Evolutionary conservation across 2,888 invertebrate species (phyloP).

Genomic region (Acanthosoma haemorrhoidale): DNA sequence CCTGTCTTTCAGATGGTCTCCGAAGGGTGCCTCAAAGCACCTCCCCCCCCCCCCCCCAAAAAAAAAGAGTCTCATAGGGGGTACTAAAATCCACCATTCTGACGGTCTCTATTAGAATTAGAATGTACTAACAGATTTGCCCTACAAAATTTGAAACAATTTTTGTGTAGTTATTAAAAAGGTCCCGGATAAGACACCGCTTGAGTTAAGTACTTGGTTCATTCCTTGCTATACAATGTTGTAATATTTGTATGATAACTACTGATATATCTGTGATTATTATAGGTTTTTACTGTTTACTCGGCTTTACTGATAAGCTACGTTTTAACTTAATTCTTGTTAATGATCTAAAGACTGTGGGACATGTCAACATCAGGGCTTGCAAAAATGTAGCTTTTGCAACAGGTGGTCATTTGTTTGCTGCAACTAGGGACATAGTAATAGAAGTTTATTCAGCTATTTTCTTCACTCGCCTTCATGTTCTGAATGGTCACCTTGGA

Average conservation of each 20-base stretch:
- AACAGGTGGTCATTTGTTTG: conserved; percentile 82
- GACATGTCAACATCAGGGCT: conserved; percentile 66
- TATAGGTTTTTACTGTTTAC: conserved; percentile 71
- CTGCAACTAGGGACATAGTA: conserved; percentile 79
- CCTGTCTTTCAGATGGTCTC: too few relatives aligned
- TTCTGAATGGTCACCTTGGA: conserved; percentile 76
- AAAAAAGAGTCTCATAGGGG: too few relatives aligned
- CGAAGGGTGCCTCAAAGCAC: too few relatives aligned
- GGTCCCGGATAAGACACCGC: too few relatives aligned
- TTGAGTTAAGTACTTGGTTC: too few relatives aligned
- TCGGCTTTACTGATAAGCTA: conserved; percentile 87
- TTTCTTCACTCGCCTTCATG: conserved; percentile 67
- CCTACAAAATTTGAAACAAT: too few relatives aligned
- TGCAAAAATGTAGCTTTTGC: conserved; percentile 78
- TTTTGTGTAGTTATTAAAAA: too few relatives aligned
- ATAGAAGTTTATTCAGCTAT: conserved; percentile 79
- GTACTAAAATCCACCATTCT: too few relatives aligned
- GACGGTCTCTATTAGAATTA: too few relatives aligned
- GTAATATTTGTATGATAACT: neutral
- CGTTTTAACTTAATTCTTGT: conserved; percentile 81
- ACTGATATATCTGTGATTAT: neutral
- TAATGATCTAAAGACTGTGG: conserved; percentile 69
- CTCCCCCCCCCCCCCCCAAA: too few relatives aligned
- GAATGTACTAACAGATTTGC: too few relatives aligned
- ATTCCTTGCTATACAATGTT: neutral